These are phyloP conservation scores for Echinops telfairi DNA, from an alignment of 2,113 vertebrate genomes.

Conservation along the genomic window DNA sequence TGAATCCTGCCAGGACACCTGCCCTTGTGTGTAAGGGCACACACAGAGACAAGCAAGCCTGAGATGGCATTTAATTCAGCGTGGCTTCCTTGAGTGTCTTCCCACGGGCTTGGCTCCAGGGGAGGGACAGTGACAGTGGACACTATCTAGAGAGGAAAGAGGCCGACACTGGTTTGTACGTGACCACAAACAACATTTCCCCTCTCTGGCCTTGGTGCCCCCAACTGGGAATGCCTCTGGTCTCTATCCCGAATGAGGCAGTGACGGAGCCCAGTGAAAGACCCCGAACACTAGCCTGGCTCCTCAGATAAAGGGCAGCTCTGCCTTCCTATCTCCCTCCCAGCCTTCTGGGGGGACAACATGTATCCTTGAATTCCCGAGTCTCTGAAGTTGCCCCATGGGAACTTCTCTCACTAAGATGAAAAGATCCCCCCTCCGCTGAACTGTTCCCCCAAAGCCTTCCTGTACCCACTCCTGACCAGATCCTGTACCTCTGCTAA, in stretches of 20 bases:
- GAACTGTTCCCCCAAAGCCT: not conserved
- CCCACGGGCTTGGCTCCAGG: no score
- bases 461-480: not conserved
- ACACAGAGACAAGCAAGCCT: not conserved
- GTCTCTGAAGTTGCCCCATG: not conserved
- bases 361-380: not conserved
- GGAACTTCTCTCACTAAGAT: not conserved
- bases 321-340: not conserved
- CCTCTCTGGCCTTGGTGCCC: not conserved
- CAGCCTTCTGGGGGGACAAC: not conserved
- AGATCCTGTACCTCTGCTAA: not conserved
- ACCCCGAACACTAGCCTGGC: rapidly evolving
- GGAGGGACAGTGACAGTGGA: not conserved
- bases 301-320: not conserved
- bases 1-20: not conserved
- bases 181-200: not conserved
- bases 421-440: no score
- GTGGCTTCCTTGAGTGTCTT: not conserved
- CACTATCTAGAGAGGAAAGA: not conserved
- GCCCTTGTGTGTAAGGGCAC: not conserved
- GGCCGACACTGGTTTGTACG: not conserved
- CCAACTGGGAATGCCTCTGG: not conserved
- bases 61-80: no score
- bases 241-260: not conserved
- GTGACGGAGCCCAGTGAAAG: not conserved